These are phyloP conservation scores for Phalacrocorax brasilianus DNA, from an alignment of 2,113 vertebrate species.

Conservation along the genomic window DNA sequence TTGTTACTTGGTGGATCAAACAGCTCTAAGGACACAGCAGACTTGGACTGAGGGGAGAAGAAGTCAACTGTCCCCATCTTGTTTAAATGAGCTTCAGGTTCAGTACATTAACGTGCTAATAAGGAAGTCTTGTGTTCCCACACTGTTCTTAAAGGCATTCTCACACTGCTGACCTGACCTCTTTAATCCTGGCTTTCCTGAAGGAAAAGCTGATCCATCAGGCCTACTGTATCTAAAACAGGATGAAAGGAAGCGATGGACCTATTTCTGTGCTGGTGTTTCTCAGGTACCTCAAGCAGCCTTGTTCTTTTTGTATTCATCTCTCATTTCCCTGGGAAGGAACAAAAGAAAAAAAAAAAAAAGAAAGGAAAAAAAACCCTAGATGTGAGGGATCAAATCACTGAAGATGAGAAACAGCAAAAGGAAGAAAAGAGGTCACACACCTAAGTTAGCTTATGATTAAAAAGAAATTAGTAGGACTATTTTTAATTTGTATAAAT, in stretches of 20 bases:
- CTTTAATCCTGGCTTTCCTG: conserved; percentile 62
- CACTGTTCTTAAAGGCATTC: conserved; percentile 11
- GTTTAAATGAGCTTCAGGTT: conserved; percentile 30
- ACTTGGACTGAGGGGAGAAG: neutral
- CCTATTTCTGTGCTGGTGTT: neutral
- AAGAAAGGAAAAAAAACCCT: neutral
- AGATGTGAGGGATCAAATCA: neutral
- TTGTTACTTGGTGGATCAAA: neutral
- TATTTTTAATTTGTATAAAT: conserved; percentile 68
- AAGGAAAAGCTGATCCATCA: conserved; percentile 31
- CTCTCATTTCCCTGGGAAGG: conserved; percentile 26
- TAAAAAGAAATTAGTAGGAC: conserved; percentile 64
- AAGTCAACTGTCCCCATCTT: neutral
- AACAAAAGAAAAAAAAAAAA: neutral
- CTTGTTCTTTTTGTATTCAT: neutral
- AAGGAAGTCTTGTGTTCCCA: conserved; percentile 26
- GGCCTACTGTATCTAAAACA: conserved; percentile 4
- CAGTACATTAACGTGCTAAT: conserved; percentile 15
- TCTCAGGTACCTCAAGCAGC: neutral
- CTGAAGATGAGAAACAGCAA: conserved; percentile 31
- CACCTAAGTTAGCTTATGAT: conserved; percentile 59
- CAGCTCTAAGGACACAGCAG: neutral
- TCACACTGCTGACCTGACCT: conserved; percentile 42
- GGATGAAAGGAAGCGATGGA: neutral
- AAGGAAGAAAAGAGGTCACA: conserved; percentile 62